These are phyloP conservation scores for Brachymystax lenok DNA, from an alignment of 2,797 vertebrate species.

Conservation along the genomic window DNA sequence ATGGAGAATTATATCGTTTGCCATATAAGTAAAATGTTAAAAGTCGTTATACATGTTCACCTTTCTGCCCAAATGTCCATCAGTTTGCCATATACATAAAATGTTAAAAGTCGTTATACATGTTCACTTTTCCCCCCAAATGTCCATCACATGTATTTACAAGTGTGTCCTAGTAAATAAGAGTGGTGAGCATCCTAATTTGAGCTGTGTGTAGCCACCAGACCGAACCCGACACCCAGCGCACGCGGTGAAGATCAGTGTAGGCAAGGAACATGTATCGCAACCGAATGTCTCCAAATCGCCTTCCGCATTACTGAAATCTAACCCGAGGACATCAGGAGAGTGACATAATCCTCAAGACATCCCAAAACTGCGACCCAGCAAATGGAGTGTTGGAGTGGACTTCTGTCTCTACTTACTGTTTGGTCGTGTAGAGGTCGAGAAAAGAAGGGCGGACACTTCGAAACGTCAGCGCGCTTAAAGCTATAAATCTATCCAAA, in stretches of 20 bases:
- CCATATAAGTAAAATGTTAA: neutral
- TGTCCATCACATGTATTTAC: conserved; percentile 17
- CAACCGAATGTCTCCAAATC: conserved; percentile 78
- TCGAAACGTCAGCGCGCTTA: conserved; percentile 83
- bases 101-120: neutral
- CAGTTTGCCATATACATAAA: neutral
- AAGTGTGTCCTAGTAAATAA: conserved; percentile 58
- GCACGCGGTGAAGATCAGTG: conserved; percentile 73
- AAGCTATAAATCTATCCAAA: conserved; percentile 88
- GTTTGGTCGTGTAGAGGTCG: conserved; percentile 54
- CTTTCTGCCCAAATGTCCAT: conserved; percentile 16
- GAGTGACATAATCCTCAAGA: conserved; percentile 90
- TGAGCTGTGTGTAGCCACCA: conserved; percentile 48
- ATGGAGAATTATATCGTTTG: neutral
- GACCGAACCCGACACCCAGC: conserved; percentile 69
- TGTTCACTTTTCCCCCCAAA: conserved; percentile 24
- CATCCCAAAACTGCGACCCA: conserved; percentile 81
- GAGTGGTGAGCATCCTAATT: conserved; percentile 57
- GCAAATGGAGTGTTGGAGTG: conserved; percentile 69
- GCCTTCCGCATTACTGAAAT: conserved; percentile 81
- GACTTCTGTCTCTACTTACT: conserved; percentile 60
- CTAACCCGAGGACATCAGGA: conserved; percentile 84
- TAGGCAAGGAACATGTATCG: conserved; percentile 68
- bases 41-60: neutral
- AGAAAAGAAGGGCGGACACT: conserved; percentile 80